phyloP scores from a whole-genome alignment of 2,113 vertebrate genomes.

The Catharus fuscescens region DNA sequence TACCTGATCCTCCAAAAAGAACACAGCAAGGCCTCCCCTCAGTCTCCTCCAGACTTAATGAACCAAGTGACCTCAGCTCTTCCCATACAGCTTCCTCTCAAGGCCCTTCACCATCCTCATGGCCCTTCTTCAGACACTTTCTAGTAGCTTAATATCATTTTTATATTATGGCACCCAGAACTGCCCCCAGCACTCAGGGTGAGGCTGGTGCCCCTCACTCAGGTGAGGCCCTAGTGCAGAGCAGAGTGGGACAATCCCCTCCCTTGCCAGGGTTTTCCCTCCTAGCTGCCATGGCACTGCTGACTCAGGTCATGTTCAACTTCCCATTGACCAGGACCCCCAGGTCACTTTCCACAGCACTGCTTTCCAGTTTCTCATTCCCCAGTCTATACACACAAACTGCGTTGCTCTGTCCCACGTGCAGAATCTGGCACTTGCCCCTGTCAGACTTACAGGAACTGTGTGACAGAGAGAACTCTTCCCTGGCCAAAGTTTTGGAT shows the following conservation, averaged over 20 bases:
- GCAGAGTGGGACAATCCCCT: background rate
- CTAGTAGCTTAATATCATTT: rapidly evolving
- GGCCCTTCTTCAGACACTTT: rapidly evolving
- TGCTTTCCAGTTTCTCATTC: background rate
- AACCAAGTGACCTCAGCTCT: background rate
- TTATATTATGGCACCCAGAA: rapidly evolving
- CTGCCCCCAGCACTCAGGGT: rapidly evolving
- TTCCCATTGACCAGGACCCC: rapidly evolving
- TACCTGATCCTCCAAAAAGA: background rate
- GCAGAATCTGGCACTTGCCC: background rate
- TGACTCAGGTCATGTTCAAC: rapidly evolving
- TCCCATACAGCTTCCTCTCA: rapidly evolving
- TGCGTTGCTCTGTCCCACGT: background rate
- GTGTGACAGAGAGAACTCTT: background rate
- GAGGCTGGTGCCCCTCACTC: background rate
- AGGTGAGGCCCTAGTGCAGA: background rate
- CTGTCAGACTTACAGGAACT: background rate
- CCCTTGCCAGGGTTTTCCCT: rapidly evolving
- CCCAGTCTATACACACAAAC: background rate
- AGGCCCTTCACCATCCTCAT: background rate
- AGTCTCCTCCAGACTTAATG: background rate
- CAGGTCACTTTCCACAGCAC: rapidly evolving
- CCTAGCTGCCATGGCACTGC: background rate
- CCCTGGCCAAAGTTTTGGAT: background rate
- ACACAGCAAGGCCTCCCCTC: rapidly evolving